Evolutionary conservation across 2,113 vertebrate species (phyloP).

Genomic region (Periophthalmus modestus): DNA sequence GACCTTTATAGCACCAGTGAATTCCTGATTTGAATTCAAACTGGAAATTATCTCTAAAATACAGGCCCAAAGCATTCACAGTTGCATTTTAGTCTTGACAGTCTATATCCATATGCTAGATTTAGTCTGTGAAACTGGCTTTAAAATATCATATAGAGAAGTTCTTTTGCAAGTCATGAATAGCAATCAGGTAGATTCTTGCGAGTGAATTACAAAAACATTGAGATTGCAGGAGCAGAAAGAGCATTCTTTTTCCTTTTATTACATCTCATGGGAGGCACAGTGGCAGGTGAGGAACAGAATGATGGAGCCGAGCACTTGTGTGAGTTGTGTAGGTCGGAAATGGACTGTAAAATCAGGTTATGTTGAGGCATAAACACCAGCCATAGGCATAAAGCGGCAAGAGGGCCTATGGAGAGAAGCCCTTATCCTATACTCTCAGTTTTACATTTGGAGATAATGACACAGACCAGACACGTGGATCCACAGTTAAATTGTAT

Average conservation of each 20-base stretch:
- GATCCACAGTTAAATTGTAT: conserved; percentile 12
- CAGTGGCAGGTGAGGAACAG: conserved; percentile 2
- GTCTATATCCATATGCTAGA: neutral
- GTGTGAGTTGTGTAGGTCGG: conserved; percentile 10
- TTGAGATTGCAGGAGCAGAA: conserved; percentile 4
- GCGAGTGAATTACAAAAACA: neutral
- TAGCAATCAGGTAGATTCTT: conserved; percentile 20
- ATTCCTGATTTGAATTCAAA: neutral
- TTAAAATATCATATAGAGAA: neutral
- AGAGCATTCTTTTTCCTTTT: conserved; percentile 26
- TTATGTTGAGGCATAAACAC: conserved; percentile 18
- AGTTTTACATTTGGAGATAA: conserved; percentile 23
- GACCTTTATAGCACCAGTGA: neutral
- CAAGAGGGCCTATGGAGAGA: conserved; percentile 19
- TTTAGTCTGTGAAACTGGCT: neutral
- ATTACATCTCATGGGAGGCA: conserved; percentile 22
- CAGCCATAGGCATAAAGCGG: conserved; percentile 11
- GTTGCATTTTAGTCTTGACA: no score
- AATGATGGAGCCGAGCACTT: conserved; percentile 2
- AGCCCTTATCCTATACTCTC: conserved; percentile 33
- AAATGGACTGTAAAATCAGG: conserved; percentile 27
- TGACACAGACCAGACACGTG: conserved; percentile 19
- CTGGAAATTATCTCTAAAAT: neutral
- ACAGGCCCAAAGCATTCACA: no score
- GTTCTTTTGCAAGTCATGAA: conserved; percentile 1